A percentile compares a stretch with the other conserved stretches of the same genome.
phyloP scores from a whole-genome alignment of 2,113 vertebrate genomes.

The Menura novaehollandiae region DNA sequence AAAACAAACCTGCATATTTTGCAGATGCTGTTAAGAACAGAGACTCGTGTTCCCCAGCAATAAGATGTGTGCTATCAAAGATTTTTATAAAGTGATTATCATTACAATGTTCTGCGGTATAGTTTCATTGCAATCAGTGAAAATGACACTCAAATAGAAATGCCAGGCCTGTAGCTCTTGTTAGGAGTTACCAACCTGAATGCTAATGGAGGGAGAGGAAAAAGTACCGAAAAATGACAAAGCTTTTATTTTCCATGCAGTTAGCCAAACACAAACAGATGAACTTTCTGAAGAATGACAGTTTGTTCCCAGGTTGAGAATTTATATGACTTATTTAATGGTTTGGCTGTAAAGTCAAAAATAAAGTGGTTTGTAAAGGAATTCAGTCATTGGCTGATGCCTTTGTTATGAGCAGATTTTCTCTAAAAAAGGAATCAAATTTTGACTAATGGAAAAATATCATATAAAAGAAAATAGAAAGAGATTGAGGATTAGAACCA shows the following conservation, averaged over 20 bases:
- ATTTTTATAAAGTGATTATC: neutral
- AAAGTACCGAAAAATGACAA: neutral
- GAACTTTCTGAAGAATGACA: conserved; percentile 41
- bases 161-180: neutral
- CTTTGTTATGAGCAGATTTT: conserved; percentile 21
- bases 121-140: neutral
- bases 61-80: neutral
- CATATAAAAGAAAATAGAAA: conserved; percentile 4
- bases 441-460: conserved; percentile 50
- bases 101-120: neutral
- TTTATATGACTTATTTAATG: conserved; percentile 40
- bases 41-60: neutral
- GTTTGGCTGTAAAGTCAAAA: conserved; percentile 57
- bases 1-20: neutral
- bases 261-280: conserved; percentile 12
- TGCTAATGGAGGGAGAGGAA: neutral
- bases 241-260: conserved; percentile 32
- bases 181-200: neutral
- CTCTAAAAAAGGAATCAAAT: conserved; percentile 29
- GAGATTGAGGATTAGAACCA: conserved; percentile 8
- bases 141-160: neutral
- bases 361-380: conserved; percentile 51
- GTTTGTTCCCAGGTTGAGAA: conserved; percentile 48
- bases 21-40: neutral
- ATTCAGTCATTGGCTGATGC: conserved; percentile 17